Evolutionary conservation across 2,888 invertebrate genomes (phyloP).

Genomic region (Arrhopalites spinosus): DNA sequence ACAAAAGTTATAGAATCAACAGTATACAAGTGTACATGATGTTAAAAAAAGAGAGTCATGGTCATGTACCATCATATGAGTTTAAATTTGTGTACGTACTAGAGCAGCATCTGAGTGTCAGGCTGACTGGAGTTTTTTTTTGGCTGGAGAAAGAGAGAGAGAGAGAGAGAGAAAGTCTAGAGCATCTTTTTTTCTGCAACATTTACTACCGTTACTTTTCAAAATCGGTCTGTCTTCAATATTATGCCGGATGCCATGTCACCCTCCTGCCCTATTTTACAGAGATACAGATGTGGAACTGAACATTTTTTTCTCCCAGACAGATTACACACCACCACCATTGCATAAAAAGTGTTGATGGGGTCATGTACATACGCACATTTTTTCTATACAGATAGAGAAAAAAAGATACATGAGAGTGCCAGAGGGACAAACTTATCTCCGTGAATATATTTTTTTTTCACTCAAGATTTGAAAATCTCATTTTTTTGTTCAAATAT

Average conservation of each 20-base stretch:
- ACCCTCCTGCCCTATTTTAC: constrained; percentile 17
- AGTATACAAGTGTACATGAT: neutral
- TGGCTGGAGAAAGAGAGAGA: constrained; percentile 4
- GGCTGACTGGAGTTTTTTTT: neutral
- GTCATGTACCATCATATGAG: neutral
- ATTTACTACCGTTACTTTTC: constrained; percentile 30
- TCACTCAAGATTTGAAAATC: too few species aligned
- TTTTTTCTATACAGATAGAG: too few species aligned
- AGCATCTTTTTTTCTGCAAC: constrained; percentile 41
- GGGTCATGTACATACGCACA: too few species aligned
- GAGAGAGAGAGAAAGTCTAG: constrained; percentile 19
- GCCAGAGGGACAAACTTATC: too few species aligned
- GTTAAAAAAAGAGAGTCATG: neutral
- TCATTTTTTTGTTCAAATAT: too few species aligned
- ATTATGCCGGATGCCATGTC: constrained; percentile 18
- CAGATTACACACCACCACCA: too few species aligned
- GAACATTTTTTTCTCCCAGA: too few species aligned
- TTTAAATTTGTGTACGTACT: neutral
- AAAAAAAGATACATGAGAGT: too few species aligned
- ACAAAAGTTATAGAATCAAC: too few species aligned
- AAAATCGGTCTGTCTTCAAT: constrained; percentile 26
- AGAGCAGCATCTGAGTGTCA: neutral
- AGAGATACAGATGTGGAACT: too few species aligned
- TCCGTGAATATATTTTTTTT: too few species aligned
- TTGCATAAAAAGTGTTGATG: too few species aligned